These are phyloP conservation scores for Megaptera novaeangliae DNA, from an alignment of 2,113 vertebrate species.

Conservation along the genomic window DNA sequence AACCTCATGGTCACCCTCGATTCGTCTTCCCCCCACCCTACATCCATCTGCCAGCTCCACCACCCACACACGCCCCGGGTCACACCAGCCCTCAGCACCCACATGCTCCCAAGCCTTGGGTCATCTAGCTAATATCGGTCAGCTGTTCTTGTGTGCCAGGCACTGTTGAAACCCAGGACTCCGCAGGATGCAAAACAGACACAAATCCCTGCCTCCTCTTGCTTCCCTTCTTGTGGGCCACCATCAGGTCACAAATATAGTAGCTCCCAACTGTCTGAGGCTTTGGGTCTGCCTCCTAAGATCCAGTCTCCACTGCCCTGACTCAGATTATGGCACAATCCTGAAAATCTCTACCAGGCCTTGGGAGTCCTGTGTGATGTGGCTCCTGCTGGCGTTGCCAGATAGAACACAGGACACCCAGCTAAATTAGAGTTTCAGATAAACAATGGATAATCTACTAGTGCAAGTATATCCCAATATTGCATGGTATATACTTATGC, in stretches of 20 bases:
- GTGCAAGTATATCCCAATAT: background rate
- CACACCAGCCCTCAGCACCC: background rate
- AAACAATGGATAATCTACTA: background rate
- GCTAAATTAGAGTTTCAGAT: background rate
- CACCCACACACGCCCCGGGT: fast-evolving
- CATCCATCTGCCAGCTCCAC: too few relatives aligned
- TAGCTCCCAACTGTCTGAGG: background rate
- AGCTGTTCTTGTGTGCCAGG: background rate
- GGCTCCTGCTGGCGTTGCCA: background rate
- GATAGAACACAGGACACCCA: background rate
- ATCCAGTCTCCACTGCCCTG: background rate
- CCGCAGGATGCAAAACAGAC: background rate
- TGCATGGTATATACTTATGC: background rate
- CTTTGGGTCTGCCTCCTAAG: background rate
- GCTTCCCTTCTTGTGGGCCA: background rate
- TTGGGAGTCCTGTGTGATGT: fast-evolving
- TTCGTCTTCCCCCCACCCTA: background rate
- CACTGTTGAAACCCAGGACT: background rate
- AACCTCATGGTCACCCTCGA: background rate
- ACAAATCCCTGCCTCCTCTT: background rate
- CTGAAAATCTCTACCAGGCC: background rate
- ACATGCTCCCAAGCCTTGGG: fast-evolving
- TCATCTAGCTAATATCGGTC: background rate
- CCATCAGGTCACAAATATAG: fast-evolving
- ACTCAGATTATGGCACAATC: too few relatives aligned